These are phyloP conservation scores for Oxystoma pomonae DNA, from an alignment of 2,888 invertebrate genomes.

Conservation along the genomic window DNA sequence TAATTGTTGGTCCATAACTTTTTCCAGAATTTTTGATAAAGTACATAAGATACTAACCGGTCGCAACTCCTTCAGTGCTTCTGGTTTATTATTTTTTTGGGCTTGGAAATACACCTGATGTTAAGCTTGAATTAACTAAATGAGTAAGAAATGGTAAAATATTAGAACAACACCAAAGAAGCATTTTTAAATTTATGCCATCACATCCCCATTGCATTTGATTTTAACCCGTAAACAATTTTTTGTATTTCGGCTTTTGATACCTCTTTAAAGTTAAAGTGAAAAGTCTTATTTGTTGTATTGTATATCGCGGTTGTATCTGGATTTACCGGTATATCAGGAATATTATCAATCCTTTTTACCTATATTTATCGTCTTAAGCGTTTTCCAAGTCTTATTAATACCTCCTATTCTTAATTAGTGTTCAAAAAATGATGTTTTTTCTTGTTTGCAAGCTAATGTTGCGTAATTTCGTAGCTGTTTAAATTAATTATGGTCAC, in stretches of 20 bases:
- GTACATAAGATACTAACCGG: neutral
- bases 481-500: neutral
- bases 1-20: neutral
- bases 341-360: neutral
- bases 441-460: neutral
- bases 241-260: neutral
- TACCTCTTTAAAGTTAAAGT: neutral
- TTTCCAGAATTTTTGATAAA: slow-evolving; percentile 1
- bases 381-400: neutral
- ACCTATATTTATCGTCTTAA: neutral
- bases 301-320: neutral
- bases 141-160: neutral
- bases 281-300: neutral
- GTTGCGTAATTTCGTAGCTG: neutral
- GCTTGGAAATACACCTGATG: neutral
- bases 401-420: neutral
- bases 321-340: neutral
- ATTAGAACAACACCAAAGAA: neutral
- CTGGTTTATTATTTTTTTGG: neutral
- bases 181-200: neutral
- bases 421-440: neutral
- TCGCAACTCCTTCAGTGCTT: neutral
- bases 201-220: too few species aligned
- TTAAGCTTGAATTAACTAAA: neutral
- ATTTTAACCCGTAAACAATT: neutral